Base-by-base conservation (phyloP, 2,888 invertebrate genomes). In the Hyles lineata region DNA sequence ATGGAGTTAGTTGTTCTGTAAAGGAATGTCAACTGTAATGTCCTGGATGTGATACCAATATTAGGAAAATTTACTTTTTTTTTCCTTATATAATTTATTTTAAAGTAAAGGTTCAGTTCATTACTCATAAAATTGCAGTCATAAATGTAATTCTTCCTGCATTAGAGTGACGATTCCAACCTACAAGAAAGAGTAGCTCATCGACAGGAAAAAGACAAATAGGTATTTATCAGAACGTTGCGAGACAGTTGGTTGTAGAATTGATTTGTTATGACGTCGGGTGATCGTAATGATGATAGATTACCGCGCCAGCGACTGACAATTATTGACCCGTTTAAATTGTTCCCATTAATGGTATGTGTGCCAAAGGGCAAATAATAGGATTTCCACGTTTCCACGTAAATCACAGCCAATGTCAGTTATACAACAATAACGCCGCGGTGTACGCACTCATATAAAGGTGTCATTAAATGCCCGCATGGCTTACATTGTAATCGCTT, bases 391-490 rank as follows among this genome's bases (percentile, higher is more conserved):
- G 73, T 77, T 73, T 78, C 77, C 78, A 80, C 79, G 82, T 77
- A 78, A 82, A 83, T 82, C 77, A 74, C 74, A 80, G 70, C 78
- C 80, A 84, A 83, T 82, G 83, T 79, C 82, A 80, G 79, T 76
- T 79, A 80, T 82, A 75, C 77, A 83, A 80, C 81, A 83, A 82
- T 82, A 79, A 83, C 77, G 78, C 82, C 80, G 79, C 76, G 73
- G 73, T 76, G 82, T 79, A 83, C 78, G 82, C 82, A 85, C 85
- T 83, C 81, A 83, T 79, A 80, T 70, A 58, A 70, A 70, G 70
- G 70, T 70, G 70, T 55, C 77, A 89, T 88, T 87, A 87, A 83
- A 80, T 86, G 80, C 86, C 86, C 86, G 86, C 88, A 89, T 88
- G 81, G 82, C 77, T 82, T 85, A 84, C 86, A 82, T 81, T 79